phyloP scores from a whole-genome alignment of 2,888 invertebrate genomes.

The Drosophila pseudotalamancana region DNA sequence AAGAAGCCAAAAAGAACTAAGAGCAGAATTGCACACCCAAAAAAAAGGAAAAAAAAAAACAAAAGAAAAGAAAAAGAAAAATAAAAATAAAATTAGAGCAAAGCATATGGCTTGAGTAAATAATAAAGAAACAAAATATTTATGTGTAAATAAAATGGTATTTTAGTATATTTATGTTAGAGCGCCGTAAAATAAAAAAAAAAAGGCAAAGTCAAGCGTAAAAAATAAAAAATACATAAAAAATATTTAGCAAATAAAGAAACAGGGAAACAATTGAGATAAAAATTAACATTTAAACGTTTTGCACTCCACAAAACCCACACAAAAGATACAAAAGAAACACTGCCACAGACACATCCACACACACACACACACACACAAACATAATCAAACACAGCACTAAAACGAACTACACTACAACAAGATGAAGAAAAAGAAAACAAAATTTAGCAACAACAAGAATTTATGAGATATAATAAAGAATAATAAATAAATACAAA shows the following conservation, averaged over 20 bases:
- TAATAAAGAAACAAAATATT: slow-evolving; percentile 46
- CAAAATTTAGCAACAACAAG: slow-evolving; percentile 80
- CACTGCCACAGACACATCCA: slow-evolving; percentile 23
- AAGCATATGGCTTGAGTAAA: slow-evolving; percentile 48
- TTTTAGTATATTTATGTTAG: slow-evolving; percentile 77
- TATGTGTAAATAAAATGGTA: slow-evolving; percentile 70
- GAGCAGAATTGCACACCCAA: slow-evolving; percentile 44
- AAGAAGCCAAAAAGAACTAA: slow-evolving; percentile 36
- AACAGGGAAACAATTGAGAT: slow-evolving; percentile 82
- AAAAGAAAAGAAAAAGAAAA: slow-evolving; percentile 22
- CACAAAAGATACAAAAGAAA: slow-evolving; percentile 31
- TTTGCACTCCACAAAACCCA: slow-evolving; percentile 65
- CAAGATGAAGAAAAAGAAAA: slow-evolving; percentile 50
- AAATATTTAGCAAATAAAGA: slow-evolving; percentile 78
- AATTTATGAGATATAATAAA: slow-evolving; percentile 80
- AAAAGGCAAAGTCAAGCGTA: slow-evolving; percentile 41
- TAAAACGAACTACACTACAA: slow-evolving; percentile 34
- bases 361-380: slow-evolving; percentile 38
- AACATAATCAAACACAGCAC: slow-evolving; percentile 29
- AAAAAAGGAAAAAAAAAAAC: slow-evolving; percentile 21
- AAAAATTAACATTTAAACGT: slow-evolving; percentile 79
- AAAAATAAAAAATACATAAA: slow-evolving; percentile 28
- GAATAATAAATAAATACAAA: slow-evolving; percentile 62
- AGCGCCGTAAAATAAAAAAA: slow-evolving; percentile 57
- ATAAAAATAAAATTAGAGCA: slow-evolving; percentile 39